Base-by-base conservation (phyloP, 2,797 vertebrate species). In the Babyrousa celebensis region DNA sequence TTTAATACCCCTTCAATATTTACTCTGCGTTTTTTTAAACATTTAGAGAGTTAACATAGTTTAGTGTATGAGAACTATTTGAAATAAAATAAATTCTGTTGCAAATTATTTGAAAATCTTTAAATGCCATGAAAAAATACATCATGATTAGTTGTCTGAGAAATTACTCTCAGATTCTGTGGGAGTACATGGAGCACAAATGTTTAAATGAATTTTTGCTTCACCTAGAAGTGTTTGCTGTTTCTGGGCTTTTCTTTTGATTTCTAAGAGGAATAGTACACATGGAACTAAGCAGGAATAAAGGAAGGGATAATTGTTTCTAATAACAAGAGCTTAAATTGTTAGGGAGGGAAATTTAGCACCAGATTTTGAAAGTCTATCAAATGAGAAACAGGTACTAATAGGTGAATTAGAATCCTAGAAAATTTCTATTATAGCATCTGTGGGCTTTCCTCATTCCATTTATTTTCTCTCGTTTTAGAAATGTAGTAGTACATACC, bases 381-480 rank as follows among this genome's bases (percentile, higher is more conserved):
- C 77, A 96, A 95, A 72, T 85, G 68, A 97, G 87, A 56, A 74
- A 96, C 96, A 94, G 74, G 85, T 90, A 78, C 96, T 96, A 95
- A 96, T 83, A 94, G 85, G 62, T 96, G 91, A 97, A 96, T 96
- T 96, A 94, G 93, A 83, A 96, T 89, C 89, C 91, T 10, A 94
- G 91, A 85, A 91, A 80, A 90, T 97, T 94, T 97, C 83, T 95
- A 60, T 95, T 92, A 86, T 25, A 77, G 82, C 96, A 89, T 95
- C 92, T 95, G 85, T 91, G 84, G 85, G 84, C 65, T 97, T 96
- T 93, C 54, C 68, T 91, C 52, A 96, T 96, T 94, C 85, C 86
- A 90, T 96, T 97, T 96, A 98, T 97, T 94, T 95, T 77, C 70
- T 90, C 65, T 97, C 87, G 65, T 93, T 96, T 93, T 78, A 88